Percentiles rank a stretch among this genome's conserved stretches.
Evolutionary conservation across 2,888 invertebrate genomes (phyloP).

Genomic region (Axea sp.): DNA sequence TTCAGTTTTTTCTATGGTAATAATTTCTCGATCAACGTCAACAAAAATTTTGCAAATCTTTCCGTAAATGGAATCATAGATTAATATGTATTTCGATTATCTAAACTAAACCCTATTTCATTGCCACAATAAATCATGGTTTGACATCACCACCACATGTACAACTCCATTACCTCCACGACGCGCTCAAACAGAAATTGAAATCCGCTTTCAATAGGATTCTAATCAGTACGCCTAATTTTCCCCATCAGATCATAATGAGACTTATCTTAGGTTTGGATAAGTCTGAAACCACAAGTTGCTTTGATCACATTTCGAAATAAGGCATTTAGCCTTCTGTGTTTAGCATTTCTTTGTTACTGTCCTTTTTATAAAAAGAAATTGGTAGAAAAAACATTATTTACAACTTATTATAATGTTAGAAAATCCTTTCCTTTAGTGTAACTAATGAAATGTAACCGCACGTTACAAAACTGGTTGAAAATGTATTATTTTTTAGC

Average conservation of each 20-base stretch:
- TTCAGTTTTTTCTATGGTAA: no score
- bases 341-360: not conserved
- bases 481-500: no score
- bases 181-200: slow-evolving; percentile 48
- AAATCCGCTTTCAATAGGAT: slow-evolving; percentile 49
- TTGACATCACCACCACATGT: slow-evolving; percentile 24
- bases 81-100: slow-evolving; percentile 38
- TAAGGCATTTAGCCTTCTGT: slow-evolving; percentile 21
- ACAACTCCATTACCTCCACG: slow-evolving; percentile 34
- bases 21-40: no score
- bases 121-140: slow-evolving; percentile 30
- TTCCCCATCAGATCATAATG: slow-evolving; percentile 39
- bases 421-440: no score
- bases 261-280: slow-evolving; percentile 36
- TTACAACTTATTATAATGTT: no score
- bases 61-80: slow-evolving; percentile 9
- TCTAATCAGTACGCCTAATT: slow-evolving; percentile 46
- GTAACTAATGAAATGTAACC: no score
- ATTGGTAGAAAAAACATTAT: no score
- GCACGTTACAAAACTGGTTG: no score
- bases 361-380: no score
- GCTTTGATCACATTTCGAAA: slow-evolving; percentile 34
- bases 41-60: not conserved
- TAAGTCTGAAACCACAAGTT: slow-evolving; percentile 20
- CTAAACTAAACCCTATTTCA: slow-evolving; percentile 22